Evolutionary conservation across 2,797 vertebrate species (phyloP).

Genomic region (Capromys pilorides): DNA sequence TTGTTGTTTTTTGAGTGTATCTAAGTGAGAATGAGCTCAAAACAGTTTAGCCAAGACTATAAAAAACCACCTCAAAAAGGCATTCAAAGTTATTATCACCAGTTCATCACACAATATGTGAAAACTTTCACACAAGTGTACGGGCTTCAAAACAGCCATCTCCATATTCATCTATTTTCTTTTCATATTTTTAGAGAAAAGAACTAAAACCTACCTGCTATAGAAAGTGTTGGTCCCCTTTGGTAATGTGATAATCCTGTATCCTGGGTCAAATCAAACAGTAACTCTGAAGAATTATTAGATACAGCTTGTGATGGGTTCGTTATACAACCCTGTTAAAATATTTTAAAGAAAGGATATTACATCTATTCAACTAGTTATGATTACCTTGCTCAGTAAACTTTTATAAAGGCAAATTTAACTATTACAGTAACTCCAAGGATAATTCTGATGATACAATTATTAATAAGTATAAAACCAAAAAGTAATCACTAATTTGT

Average conservation of each 20-base stretch:
- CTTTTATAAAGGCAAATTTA: constrained; percentile 54
- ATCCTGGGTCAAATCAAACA: constrained; percentile 86
- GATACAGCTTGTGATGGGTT: constrained; percentile 85
- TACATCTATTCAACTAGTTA: constrained; percentile 55
- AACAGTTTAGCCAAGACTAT: constrained; percentile 11
- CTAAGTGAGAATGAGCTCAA: constrained; percentile 35
- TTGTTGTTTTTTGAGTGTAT: constrained; percentile 1
- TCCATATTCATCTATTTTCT: constrained; percentile 57
- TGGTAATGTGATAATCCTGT: constrained; percentile 87
- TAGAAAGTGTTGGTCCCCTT: constrained; percentile 85
- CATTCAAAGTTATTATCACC: background rate
- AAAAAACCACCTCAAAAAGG: constrained; percentile 44
- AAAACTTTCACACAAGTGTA: constrained; percentile 44
- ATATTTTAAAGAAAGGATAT: constrained; percentile 80
- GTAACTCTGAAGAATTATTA: constrained; percentile 87
- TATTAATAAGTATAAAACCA: constrained; percentile 50
- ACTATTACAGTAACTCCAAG: constrained; percentile 6
- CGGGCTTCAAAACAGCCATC: constrained; percentile 44
- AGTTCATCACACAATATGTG: background rate
- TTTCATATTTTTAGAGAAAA: constrained; percentile 69
- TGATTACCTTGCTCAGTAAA: constrained; percentile 58
- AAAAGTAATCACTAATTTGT: constrained; percentile 45
- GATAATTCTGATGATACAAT: constrained; percentile 42
- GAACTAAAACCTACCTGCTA: constrained; percentile 87
- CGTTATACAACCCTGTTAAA: constrained; percentile 88